Evolutionary conservation across 2,797 vertebrate species (phyloP), one percentile per base, ranked within the genome.

Genomic region (Chelon labrosus): DNA sequence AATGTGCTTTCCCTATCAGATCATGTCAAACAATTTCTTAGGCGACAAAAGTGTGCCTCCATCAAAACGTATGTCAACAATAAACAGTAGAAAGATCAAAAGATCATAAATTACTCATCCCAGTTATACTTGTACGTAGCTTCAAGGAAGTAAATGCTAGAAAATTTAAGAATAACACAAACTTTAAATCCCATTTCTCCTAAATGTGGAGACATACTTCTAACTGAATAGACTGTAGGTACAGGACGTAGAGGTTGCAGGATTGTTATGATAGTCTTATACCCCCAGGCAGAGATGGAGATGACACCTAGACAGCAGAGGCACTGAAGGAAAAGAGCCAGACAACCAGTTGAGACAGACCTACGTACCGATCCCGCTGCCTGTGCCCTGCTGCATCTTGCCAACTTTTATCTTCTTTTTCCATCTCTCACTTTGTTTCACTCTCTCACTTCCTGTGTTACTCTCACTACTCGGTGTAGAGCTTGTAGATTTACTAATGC

Each of bases 331-430:
- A 31, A 31, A 71, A 63, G 11, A 75, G 4, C 14, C 57, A 70
- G 51, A 70, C 53, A 70, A 37, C 37, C 49, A 70, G 60, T 46
- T 38, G 57, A 72, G 63, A 72, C 65, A 70, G 20, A 69, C 50
- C 54, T 25, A 31, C 35, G 13, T 31, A 50, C 4, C 12, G 14
- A 44, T 65, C 49, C 41, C 54, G 35, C 10, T 37, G 12, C 25
- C 44, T 50, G 41, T 14, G 11, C 56, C 51, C 38, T 55, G 25
- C 66, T 52, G 50, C 10, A 1, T 27, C 38, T n/a, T n/a, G 38
- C 46, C 54, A 38, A 16, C 42, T 51, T n/a, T 37, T 37, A 25
- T 17, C n/a, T 39, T 39, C 16, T 44, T 44, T 17, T 44, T 44
- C 14, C 14, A 5, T 19, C 11, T 12, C 41, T 42, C 41, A 42